These are phyloP conservation scores for Stegodyphus mimosarum DNA, from an alignment of 1,140 invertebrate genomes.

Conservation along the genomic window DNA sequence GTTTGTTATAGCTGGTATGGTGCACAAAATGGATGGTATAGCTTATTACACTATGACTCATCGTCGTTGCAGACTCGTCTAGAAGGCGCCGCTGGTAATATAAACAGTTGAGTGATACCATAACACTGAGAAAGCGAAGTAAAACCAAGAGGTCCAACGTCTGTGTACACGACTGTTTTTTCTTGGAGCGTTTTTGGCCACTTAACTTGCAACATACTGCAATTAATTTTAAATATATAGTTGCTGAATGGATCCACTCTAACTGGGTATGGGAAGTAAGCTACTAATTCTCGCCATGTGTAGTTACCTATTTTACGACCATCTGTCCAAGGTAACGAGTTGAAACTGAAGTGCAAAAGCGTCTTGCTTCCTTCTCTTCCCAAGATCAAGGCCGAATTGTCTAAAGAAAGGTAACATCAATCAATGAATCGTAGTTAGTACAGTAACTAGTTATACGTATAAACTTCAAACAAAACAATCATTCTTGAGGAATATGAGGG, in stretches of 20 bases:
- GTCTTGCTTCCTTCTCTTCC: constrained; percentile 8
- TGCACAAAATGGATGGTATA: too few species aligned
- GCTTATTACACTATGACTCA: background rate
- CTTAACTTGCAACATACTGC: background rate
- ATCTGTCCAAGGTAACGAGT: constrained; percentile 33
- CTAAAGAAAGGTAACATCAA: background rate
- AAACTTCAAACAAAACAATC: too few species aligned
- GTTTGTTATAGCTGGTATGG: too few species aligned
- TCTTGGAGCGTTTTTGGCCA: constrained; percentile 37
- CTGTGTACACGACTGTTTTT: background rate
- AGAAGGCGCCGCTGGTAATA: constrained; percentile 40
- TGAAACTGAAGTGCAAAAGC: constrained; percentile 24
- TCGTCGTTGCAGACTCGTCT: constrained; percentile 26
- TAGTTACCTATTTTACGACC: background rate
- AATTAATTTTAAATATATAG: background rate
- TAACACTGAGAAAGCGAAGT: background rate
- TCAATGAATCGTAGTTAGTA: too few species aligned
- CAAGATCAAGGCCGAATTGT: background rate
- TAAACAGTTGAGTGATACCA: constrained; percentile 38
- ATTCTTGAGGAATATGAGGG: too few species aligned
- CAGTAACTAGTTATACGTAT: too few species aligned
- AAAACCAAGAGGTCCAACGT: constrained; percentile 9
- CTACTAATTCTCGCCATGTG: constrained; percentile 33
- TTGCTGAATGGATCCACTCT: constrained; percentile 36
- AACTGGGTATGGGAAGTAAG: constrained; percentile 35